Conservation (phyloP, 2,113 vertebrate genomes). For the Physeter macrocephalus region DNA sequence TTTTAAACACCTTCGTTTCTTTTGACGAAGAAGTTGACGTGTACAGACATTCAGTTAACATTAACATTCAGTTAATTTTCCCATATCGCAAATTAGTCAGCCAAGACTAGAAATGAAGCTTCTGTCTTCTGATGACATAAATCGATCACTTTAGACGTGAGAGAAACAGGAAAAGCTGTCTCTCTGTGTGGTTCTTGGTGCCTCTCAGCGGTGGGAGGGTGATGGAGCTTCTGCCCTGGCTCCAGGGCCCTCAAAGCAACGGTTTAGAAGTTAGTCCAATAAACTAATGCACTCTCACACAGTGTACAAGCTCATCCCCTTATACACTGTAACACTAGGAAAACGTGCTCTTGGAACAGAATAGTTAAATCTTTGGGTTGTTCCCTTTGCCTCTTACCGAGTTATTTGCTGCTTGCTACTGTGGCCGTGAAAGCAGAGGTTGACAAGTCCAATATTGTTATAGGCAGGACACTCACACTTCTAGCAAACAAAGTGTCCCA, state of each 20-base stretch:
- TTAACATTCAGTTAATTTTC: not conserved
- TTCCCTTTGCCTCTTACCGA: not conserved
- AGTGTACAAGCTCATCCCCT: not conserved
- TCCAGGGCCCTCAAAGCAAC: not conserved
- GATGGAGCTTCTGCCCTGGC: not conserved
- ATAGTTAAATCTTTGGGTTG: not conserved
- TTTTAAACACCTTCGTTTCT: not conserved
- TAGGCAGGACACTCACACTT: not conserved
- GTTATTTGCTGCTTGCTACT: not conserved
- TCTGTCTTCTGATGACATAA: not conserved
- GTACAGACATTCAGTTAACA: not conserved
- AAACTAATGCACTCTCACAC: not conserved
- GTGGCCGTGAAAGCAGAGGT: not conserved
- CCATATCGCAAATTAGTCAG: not conserved
- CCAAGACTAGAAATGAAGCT: not conserved
- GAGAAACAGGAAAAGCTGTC: not conserved
- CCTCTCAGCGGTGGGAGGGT: too few species aligned
- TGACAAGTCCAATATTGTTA: not conserved
- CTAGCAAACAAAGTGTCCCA: slow-evolving; percentile 5
- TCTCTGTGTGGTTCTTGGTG: not conserved
- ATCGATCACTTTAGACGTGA: rapidly evolving
- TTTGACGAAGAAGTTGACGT: not conserved
- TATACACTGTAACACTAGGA: not conserved
- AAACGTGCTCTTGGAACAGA: not conserved
- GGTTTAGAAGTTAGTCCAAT: not conserved